Evolutionary conservation across 2,113 vertebrate genomes (phyloP).

Genomic region (Mesoclemmys tuberculata): DNA sequence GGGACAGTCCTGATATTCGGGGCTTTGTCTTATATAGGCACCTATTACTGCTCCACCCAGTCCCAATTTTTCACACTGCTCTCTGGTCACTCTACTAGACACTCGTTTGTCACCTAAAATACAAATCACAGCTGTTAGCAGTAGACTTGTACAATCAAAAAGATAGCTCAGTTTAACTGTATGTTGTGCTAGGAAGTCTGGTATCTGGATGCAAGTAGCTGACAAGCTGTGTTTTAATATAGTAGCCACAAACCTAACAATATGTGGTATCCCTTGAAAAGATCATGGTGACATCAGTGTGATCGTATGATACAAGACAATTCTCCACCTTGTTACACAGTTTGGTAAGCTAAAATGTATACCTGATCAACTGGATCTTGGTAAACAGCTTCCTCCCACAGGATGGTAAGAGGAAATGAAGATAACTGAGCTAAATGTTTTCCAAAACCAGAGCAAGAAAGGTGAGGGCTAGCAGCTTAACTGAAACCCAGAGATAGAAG

Average conservation of each 20-base stretch:
- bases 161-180: not conserved
- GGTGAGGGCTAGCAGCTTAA: not conserved
- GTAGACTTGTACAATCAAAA: not conserved
- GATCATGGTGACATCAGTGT: not conserved
- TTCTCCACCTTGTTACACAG: not conserved
- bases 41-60: too few species aligned
- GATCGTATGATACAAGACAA: not conserved
- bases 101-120: not conserved
- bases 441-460: not conserved
- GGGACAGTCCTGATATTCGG: too few species aligned
- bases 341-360: not conserved
- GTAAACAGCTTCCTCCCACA: fast-evolving
- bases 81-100: not conserved
- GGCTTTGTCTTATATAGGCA: too few species aligned
- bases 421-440: fast-evolving
- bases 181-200: not conserved
- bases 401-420: fast-evolving
- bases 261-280: fast-evolving
- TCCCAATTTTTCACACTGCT: too few species aligned
- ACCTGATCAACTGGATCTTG: not conserved
- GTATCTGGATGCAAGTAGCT: not conserved
- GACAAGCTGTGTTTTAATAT: fast-evolving
- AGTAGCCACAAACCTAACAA: not conserved
- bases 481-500: not conserved
- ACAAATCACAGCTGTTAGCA: not conserved